Evolutionary conservation across 1,140 invertebrate genomes (phyloP).

Genomic region (Myzus persicae): DNA sequence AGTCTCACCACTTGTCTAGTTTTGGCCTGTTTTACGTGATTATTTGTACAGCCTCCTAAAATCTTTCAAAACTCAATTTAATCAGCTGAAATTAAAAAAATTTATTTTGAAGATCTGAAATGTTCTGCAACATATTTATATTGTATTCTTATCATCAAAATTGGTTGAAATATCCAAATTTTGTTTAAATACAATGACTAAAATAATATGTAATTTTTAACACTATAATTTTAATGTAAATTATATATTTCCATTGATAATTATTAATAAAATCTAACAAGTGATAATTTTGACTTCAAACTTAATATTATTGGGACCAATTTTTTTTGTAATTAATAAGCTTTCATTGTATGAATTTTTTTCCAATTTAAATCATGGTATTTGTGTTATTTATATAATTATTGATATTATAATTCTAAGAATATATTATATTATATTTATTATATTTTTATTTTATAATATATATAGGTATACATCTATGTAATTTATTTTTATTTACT

Average conservation of each 20-base stretch:
- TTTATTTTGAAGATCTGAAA: not conserved
- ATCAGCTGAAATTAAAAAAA: not conserved
- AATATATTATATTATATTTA: not conserved
- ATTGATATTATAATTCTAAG: not conserved
- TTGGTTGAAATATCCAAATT: not conserved
- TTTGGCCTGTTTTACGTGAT: too few relatives aligned
- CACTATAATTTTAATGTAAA: not conserved
- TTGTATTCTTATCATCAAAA: not conserved
- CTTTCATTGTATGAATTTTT: not conserved
- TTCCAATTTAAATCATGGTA: not conserved
- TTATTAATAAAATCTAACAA: not conserved
- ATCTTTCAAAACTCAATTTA: not conserved
- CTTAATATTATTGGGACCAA: not conserved
- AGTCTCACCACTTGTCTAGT: too few relatives aligned
- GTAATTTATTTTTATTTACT: not conserved
- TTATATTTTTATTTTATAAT: not conserved
- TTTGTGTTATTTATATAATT: not conserved
- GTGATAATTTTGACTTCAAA: not conserved
- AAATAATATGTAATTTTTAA: not conserved
- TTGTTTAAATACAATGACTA: not conserved
- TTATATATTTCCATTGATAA: not conserved
- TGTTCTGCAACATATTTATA: not conserved
- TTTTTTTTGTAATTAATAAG: not conserved
- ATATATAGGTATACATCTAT: not conserved
- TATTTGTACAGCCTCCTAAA: too few relatives aligned